Evolutionary conservation across 2,113 vertebrate genomes (phyloP), one percentile per base, ranked within the genome.

Genomic region (Lophochroa leadbeateri): DNA sequence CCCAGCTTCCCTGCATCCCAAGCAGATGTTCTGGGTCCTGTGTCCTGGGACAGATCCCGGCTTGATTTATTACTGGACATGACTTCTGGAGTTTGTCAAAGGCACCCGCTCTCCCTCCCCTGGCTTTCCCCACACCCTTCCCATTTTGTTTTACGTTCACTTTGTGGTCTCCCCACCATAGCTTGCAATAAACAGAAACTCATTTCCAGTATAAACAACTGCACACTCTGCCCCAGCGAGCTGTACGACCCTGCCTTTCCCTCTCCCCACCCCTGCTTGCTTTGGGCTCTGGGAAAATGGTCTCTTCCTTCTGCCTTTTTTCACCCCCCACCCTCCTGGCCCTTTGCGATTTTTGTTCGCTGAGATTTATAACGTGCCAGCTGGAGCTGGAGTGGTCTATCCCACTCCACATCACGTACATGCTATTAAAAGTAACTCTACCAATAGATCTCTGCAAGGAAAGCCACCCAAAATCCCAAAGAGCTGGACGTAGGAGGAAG

Each of bases 1-100:
- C 60, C 11, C 5, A 0, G 39, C 69, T 90, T 96, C 82, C 77
- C 50, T 4, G 8, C 82, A 92, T 71, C 82, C 93, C 57, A 82
- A 97, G 92, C 96, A 97, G 96, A 97, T 97, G 95, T 96, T 94
- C 85, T 75, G 89, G 91, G 95, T 96, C 90, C 93, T 39, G 77
- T 77, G 72, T 87, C 79, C 90, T 0, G 14, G 84, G 97, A 97
- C 57, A 13, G 86, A 90, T 84, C 81, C 61, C 4, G 1, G 77
- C 80, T 90, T 96, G 96, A 96, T 97, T 97, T 97, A 96, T 94
- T 86, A 86, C 94, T 95, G 92, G 94, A 96, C 63, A 27, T 94
- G 92, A 94, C 94, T 97, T 94, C 97, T 97, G 96, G 93, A 97
- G 96, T 94, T 92, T 72, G 95, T 97, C 96, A 95, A 96, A 97